Conservation (phyloP, 2,113 vertebrate genomes). For the Cavia aperea region DNA sequence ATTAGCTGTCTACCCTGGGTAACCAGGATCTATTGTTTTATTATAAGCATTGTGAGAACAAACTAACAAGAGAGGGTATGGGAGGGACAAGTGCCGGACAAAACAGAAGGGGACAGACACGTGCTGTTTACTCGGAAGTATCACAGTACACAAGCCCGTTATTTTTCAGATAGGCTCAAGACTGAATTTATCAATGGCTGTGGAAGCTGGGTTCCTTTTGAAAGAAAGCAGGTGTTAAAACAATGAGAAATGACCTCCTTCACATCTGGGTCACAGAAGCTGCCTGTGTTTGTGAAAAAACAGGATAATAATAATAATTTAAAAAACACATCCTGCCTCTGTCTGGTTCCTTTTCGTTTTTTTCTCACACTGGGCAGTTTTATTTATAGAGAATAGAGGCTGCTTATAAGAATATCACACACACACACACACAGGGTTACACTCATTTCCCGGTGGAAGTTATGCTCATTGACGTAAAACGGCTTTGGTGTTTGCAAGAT, state of each 20-base stretch:
- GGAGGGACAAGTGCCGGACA: conserved; percentile 9
- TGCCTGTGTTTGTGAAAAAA: conserved; percentile 75
- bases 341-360: conserved; percentile 65
- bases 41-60: conserved; percentile 62
- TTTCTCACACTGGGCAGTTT: conserved; percentile 72
- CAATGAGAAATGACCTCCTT: conserved; percentile 75
- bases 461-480: conserved; percentile 55
- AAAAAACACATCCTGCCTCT: conserved; percentile 78
- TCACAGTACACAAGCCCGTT: conserved; percentile 46
- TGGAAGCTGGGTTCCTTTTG: conserved; percentile 54
- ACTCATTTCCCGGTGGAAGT: conserved; percentile 69
- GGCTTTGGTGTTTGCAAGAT: background rate
- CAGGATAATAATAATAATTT: conserved; percentile 74
- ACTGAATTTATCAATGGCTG: conserved; percentile 74
- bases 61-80: conserved; percentile 40
- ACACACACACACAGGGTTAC: conserved; percentile 26
- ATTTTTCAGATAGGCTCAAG: conserved; percentile 36
- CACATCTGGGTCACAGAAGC: conserved; percentile 77
- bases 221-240: conserved; percentile 79
- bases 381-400: conserved; percentile 78
- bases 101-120: conserved; percentile 34
- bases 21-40: conserved; percentile 69
- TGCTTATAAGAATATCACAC: background rate
- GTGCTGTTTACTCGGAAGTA: conserved; percentile 56
- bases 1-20: conserved; percentile 39